These are phyloP conservation scores for Sebastes baramenuke DNA, from an alignment of 2,797 vertebrate species.

Conservation along the genomic window DNA sequence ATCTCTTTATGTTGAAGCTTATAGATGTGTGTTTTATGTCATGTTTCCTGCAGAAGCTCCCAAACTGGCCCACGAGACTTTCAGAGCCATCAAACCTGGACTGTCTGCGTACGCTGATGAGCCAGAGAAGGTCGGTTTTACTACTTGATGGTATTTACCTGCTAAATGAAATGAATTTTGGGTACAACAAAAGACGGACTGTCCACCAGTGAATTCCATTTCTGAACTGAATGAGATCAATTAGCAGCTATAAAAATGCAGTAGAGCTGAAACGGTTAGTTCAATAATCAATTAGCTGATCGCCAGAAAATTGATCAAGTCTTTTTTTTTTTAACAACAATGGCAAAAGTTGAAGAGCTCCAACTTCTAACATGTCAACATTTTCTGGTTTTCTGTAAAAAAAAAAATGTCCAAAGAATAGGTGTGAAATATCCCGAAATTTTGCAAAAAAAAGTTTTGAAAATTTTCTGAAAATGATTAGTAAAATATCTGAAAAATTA, in stretches of 20 bases:
- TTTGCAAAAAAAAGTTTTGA: too few relatives aligned
- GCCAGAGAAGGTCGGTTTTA: slow-evolving; percentile 82
- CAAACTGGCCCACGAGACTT: slow-evolving; percentile 87
- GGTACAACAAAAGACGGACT: not conserved
- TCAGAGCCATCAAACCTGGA: slow-evolving; percentile 92
- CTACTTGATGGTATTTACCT: too few relatives aligned
- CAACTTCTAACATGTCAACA: too few relatives aligned
- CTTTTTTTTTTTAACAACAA: too few relatives aligned
- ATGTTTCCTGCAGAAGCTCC: slow-evolving; percentile 81
- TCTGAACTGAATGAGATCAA: not conserved
- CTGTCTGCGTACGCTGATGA: slow-evolving; percentile 93
- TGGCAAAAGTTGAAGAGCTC: too few relatives aligned
- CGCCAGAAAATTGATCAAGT: not conserved
- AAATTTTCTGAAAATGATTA: too few relatives aligned
- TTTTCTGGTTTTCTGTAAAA: too few relatives aligned
- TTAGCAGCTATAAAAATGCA: not conserved
- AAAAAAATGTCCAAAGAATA: too few relatives aligned
- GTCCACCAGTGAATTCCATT: too few relatives aligned
- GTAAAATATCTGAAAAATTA: too few relatives aligned
- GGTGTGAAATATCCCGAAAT: too few relatives aligned
- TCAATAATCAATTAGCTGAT: not conserved
- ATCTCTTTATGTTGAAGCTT: not conserved
- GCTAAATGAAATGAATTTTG: not conserved
- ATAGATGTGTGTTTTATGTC: not conserved
- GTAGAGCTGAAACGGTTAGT: not conserved